A percentile compares a stretch with the other conserved stretches of the same genome.
Conservation (phyloP, 2,888 invertebrate species). For the Anthrax anthrax region DNA sequence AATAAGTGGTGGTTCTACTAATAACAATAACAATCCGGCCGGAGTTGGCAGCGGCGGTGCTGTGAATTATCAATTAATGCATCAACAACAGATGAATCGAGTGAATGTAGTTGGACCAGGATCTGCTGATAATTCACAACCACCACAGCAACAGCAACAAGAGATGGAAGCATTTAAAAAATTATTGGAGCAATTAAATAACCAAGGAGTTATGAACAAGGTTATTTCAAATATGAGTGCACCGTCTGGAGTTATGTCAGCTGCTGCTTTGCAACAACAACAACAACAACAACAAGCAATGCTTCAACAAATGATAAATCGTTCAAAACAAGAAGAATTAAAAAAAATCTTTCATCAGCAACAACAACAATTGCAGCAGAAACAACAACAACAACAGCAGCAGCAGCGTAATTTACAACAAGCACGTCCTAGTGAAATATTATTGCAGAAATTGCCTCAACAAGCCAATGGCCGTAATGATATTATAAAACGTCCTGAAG, state of each 20-base stretch:
- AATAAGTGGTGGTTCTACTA: background rate
- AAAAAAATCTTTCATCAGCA: slow-evolving; percentile 3
- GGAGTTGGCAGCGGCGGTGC: slow-evolving; percentile 15
- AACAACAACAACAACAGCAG: slow-evolving; percentile 23
- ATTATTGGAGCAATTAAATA: slow-evolving; percentile 34
- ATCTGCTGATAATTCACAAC: background rate
- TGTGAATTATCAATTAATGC: background rate
- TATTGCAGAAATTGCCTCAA: slow-evolving; percentile 5
- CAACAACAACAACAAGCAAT: slow-evolving; percentile 13
- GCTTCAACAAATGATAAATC: slow-evolving; percentile 3
- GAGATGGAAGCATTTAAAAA: slow-evolving; percentile 68
- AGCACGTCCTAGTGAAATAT: slow-evolving; percentile 1
- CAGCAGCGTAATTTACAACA: slow-evolving; percentile 12
- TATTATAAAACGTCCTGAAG: slow-evolving; percentile 56
- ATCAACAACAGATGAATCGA: slow-evolving; percentile 2
- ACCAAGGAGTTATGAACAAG: background rate
- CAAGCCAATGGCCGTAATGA: slow-evolving; percentile 27
- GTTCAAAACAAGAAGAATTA: slow-evolving; percentile 6
- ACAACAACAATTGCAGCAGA: slow-evolving; percentile 17
- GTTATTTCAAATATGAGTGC: background rate
- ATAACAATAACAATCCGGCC: background rate
- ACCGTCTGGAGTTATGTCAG: background rate
- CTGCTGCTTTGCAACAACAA: slow-evolving; percentile 2
- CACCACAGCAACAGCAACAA: slow-evolving; percentile 33
- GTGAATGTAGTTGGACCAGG: background rate